Base-by-base conservation (phyloP, 92 coral and sea anemone species). In the Porites rus region DNA sequence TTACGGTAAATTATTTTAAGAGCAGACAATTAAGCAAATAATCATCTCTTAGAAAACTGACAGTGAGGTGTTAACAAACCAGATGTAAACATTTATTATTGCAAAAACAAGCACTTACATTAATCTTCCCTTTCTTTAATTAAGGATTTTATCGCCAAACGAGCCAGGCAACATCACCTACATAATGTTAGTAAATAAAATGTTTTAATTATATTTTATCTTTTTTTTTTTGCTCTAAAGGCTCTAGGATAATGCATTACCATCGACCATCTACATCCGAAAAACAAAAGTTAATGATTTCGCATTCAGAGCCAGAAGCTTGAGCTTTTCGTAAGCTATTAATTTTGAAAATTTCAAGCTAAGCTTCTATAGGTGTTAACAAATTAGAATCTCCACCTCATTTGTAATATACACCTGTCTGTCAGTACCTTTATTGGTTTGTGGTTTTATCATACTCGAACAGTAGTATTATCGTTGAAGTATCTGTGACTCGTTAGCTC, bases 31-130 rank as follows among this genome's bases (percentile, higher is more conserved):
- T 80, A 21, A 68, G 65, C 67, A 53, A 80, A 51, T 54, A 69
- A 67, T 67, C 76, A 17, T 54, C 76, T 24, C 28, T 68, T 51
- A 14, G 68, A n/a, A 56, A 69, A 80, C 22, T 51, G 7, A 80
- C 61, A 51, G 18, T 51, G 69, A 80, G 18, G 76, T 69, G 85
- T 69, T 80, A 80, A 80, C 85, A 76, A 80, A 68, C 76, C 52
- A 52, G 52, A 28, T 31, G 16, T 22, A 22, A 18, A 51, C 83
- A 78, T 64, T 80, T 67, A 24, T 52, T 21, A 13, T 53, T 22
- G 76, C 66, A 53, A 18, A 64, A n/a, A 11, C 72, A 78, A 78
- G 28, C 83, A 78, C 72, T 51, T 31, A 8, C 64, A 63, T 78
- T 21, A 78, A 59, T 24, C 2, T 67, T 25, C 20, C 64, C 50